A percentile compares a stretch with the other conserved stretches of the same genome.
phyloP scores from a whole-genome alignment of 2,888 invertebrate species.

The Drosophila testacea region DNA sequence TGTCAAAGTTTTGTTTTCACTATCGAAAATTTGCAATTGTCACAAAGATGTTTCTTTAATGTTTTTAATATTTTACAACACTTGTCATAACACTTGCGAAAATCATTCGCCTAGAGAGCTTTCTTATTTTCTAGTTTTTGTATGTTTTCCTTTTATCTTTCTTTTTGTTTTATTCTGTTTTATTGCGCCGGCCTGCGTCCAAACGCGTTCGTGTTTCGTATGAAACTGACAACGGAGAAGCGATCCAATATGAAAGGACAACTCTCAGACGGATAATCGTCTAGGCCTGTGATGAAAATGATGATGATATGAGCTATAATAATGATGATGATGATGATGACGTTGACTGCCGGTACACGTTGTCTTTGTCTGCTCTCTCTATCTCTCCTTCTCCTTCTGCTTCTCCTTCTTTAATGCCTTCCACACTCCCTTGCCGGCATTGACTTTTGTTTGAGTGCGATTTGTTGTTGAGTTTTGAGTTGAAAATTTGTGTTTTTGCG shows the following conservation, averaged over 20 bases:
- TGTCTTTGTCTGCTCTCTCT: constrained; percentile 28
- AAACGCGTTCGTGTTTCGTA: constrained; percentile 84
- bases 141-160: constrained; percentile 1
- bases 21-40: constrained; percentile 2
- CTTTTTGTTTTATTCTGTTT: constrained; percentile 14
- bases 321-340: constrained; percentile 38
- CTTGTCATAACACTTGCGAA: constrained; percentile 16
- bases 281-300: constrained; percentile 51
- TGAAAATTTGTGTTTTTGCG: constrained; percentile 64
- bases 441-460: constrained; percentile 58
- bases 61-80: constrained; percentile 11
- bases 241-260: constrained; percentile 65
- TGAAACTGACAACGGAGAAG: constrained; percentile 82
- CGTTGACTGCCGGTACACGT: constrained; percentile 20
- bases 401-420: constrained; percentile 30
- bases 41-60: constrained; percentile 2
- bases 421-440: constrained; percentile 51
- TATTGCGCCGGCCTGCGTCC: constrained; percentile 71
- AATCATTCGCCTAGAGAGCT: constrained; percentile 1
- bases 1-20: constrained; percentile 2
- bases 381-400: constrained; percentile 6
- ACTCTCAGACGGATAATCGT: constrained; percentile 64
- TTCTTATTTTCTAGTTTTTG: constrained; percentile 19
- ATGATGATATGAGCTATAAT: constrained; percentile 21
- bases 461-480: constrained; percentile 51